A percentile compares a stretch with the other conserved stretches of the same genome.
Conservation (phyloP, 1,140 invertebrate genomes). For the Helicoverpa zea region DNA sequence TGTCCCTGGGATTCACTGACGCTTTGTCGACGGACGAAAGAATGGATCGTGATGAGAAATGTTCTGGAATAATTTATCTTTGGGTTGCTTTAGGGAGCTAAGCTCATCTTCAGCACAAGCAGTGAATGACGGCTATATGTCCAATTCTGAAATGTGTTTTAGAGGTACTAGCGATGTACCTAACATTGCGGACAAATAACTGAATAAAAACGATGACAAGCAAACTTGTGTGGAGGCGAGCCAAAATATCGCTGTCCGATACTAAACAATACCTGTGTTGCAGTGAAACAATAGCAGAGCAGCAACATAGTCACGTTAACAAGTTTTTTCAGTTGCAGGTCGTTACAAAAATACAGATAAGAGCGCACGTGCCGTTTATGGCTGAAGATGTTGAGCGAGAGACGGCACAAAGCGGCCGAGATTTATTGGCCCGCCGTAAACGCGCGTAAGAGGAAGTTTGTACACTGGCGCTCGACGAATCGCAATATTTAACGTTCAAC, state of each 20-base stretch:
- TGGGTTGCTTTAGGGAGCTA: conserved; percentile 78
- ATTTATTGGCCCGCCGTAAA: conserved; percentile 77
- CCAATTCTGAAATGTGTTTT: conserved; percentile 80
- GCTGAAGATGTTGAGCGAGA: conserved; percentile 71
- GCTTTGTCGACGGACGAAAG: conserved; percentile 78
- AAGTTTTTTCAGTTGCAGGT: conserved; percentile 74
- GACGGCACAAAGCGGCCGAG: conserved; percentile 73
- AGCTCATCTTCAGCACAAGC: conserved; percentile 73
- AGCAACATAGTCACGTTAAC: conserved; percentile 67
- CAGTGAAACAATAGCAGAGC: conserved; percentile 60
- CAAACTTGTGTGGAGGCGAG: conserved; percentile 61
- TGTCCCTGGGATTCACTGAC: conserved; percentile 74
- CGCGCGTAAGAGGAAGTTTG: conserved; percentile 75
- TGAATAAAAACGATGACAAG: conserved; percentile 78
- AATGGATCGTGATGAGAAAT: conserved; percentile 84
- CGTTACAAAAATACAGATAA: conserved; percentile 79
- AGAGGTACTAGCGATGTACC: conserved; percentile 74
- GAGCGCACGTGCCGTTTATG: conserved; percentile 77
- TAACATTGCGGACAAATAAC: conserved; percentile 78
- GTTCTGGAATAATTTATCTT: conserved; percentile 83
- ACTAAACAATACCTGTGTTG: conserved; percentile 67
- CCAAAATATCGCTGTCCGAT: conserved; percentile 61
- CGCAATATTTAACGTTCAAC: conserved; percentile 80
- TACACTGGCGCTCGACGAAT: conserved; percentile 68
- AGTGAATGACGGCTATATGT: conserved; percentile 78